These are phyloP conservation scores for Cercopithecus diana DNA, from an alignment of 2,797 vertebrate species.

Conservation along the genomic window DNA sequence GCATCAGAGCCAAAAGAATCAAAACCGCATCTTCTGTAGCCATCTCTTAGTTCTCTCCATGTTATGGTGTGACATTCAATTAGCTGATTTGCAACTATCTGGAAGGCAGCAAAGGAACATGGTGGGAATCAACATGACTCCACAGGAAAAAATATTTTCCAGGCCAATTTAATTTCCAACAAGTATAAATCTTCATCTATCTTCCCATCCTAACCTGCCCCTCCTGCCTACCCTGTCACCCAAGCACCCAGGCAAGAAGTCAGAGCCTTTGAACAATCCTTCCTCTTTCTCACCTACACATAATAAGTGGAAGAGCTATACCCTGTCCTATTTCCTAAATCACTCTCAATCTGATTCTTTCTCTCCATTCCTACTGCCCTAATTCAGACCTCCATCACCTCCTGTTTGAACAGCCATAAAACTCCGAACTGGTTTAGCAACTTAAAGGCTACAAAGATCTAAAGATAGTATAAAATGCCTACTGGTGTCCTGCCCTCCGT, in stretches of 20 bases:
- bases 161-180: constrained; percentile 40
- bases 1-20: neutral
- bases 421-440: constrained; percentile 32
- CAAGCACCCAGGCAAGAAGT: neutral
- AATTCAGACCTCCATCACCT: neutral
- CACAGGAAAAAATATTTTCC: constrained; percentile 31
- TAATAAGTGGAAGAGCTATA: neutral
- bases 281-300: neutral
- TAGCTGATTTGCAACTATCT: neutral
- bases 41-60: neutral
- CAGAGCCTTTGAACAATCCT: neutral
- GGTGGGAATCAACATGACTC: constrained; percentile 32
- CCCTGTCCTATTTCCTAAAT: neutral
- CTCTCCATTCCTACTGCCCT: neutral
- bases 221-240: neutral
- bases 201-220: neutral
- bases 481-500: neutral
- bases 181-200: constrained; percentile 12
- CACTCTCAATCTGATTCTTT: neutral
- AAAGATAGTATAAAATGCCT: neutral
- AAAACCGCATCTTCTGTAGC: neutral
- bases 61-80: neutral
- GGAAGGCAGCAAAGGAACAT: constrained; percentile 5
- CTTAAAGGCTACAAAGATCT: neutral
- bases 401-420: neutral